Percentiles rank a stretch among this genome's conserved stretches.
Conservation (phyloP, 2,888 invertebrate species). For the Kryphioiulus occultus region DNA sequence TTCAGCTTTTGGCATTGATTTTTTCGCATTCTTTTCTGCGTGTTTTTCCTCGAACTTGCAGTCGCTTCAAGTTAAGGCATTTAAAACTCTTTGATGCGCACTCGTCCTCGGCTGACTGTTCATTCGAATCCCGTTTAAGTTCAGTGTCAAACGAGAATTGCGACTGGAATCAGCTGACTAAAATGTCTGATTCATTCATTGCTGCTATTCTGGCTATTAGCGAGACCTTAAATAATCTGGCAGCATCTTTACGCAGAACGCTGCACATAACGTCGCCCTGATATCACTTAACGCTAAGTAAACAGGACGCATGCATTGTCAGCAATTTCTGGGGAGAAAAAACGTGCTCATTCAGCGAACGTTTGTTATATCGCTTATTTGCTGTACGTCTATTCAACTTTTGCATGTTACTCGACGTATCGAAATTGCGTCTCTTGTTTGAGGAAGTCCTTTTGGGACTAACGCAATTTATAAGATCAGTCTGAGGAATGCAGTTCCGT, state of each 20-base stretch:
- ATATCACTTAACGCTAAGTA: slow-evolving; percentile 31
- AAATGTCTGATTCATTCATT: slow-evolving; percentile 1
- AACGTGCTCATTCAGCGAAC: not conserved
- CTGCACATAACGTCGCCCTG: not conserved
- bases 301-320: slow-evolving; percentile 12
- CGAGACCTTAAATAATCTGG: not conserved
- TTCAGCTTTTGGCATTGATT: not conserved
- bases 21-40: not conserved
- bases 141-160: slow-evolving; percentile 8
- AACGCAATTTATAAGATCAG: not conserved
- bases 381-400: not conserved
- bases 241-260: not conserved
- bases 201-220: slow-evolving; percentile 20
- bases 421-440: not conserved
- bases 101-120: not conserved
- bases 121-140: not conserved
- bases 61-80: not conserved
- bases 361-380: not conserved
- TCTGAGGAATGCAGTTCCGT: not conserved
- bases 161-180: not conserved
- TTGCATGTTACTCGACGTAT: not conserved
- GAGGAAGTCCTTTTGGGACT: not conserved
- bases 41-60: not conserved
- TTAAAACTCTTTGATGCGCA: not conserved
- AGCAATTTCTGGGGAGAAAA: not conserved